These are phyloP conservation scores for Aethes cnicana DNA, from an alignment of 2,888 invertebrate species.

Conservation along the genomic window DNA sequence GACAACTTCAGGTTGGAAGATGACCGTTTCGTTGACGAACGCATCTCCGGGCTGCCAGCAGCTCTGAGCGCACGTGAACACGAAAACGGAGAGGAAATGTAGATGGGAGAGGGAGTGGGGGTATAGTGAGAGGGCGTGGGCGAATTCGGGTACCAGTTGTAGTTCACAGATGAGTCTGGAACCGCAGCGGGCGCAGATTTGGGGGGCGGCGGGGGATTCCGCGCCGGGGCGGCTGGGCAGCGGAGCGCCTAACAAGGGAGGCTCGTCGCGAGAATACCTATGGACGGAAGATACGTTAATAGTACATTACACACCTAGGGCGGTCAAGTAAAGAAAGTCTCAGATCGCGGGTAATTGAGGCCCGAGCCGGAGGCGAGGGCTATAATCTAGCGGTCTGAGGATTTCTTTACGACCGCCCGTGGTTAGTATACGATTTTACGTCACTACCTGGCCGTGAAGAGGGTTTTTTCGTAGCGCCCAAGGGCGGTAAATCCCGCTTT, in stretches of 20 bases:
- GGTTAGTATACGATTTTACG: no score
- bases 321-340: no score
- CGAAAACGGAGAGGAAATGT: slow-evolving; percentile 93
- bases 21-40: slow-evolving; percentile 86
- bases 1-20: slow-evolving; percentile 88
- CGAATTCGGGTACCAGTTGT: slow-evolving; percentile 91
- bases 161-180: slow-evolving; percentile 89
- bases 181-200: slow-evolving; percentile 86
- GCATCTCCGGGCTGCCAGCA: slow-evolving; percentile 90
- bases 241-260: slow-evolving; percentile 84
- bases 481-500: no score
- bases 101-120: slow-evolving; percentile 80
- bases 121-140: slow-evolving; percentile 85
- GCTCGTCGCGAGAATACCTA: slow-evolving; percentile 89
- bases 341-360: no score
- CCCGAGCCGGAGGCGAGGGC: no score
- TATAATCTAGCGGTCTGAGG: no score
- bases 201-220: slow-evolving; percentile 56
- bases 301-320: no score
- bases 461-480: no score
- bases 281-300: background rate
- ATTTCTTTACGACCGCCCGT: no score
- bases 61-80: slow-evolving; percentile 91
- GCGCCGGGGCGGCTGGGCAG: slow-evolving; percentile 68
- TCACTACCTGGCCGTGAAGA: no score